phyloP scores from a whole-genome alignment of 2,113 vertebrate genomes.

The Phocoena sinus region DNA sequence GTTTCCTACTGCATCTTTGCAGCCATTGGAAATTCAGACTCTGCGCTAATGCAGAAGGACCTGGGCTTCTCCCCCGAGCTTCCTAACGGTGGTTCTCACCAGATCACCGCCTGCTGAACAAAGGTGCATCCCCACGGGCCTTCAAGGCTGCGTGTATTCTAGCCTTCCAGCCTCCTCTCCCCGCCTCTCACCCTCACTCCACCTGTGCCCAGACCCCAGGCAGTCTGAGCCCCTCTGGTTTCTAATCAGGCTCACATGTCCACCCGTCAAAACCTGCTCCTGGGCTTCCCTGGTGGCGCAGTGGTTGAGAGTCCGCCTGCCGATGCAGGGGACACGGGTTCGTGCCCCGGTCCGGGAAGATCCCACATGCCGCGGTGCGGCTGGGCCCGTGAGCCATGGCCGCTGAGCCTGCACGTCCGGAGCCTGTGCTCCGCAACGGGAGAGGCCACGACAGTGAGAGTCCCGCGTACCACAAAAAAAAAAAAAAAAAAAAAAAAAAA shows the following conservation, averaged over 20 bases:
- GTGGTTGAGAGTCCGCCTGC: no score
- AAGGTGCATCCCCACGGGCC: accelerated
- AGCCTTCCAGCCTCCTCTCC: neutral
- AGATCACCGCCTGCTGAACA: neutral
- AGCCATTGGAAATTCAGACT: neutral
- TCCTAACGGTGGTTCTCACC: neutral
- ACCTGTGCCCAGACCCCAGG: neutral
- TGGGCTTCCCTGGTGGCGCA: constrained; percentile 38
- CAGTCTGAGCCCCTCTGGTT: no score
- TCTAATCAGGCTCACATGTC: neutral
- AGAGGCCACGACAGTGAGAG: no score
- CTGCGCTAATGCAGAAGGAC: neutral
- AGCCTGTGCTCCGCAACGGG: no score
- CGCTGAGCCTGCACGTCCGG: no score
- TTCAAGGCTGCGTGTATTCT: neutral
- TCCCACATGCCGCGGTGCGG: no score
- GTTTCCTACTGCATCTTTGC: no score
- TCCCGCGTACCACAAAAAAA: no score
- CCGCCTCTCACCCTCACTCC: neutral
- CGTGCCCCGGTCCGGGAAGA: no score
- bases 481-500: no score
- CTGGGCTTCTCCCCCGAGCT: neutral
- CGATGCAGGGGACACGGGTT: no score
- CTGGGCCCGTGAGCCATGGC: no score
- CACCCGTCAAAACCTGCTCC: constrained; percentile 78